Evolutionary conservation across 1,140 invertebrate species (phyloP).

Genomic region (Sitophilus oryzae): DNA sequence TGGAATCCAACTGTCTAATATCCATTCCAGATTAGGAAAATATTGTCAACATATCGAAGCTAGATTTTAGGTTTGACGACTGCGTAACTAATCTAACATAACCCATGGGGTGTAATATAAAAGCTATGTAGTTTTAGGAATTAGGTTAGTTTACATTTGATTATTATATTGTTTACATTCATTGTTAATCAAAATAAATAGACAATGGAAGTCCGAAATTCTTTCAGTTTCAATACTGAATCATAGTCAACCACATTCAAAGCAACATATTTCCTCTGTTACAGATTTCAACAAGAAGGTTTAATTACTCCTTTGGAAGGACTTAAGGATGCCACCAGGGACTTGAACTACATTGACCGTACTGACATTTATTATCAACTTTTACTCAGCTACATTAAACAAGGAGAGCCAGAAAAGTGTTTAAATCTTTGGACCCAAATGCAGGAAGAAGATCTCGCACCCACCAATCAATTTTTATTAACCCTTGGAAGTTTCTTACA

Average conservation of each 20-base stretch:
- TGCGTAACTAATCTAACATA: no score
- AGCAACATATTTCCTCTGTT: background rate
- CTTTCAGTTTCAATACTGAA: no score
- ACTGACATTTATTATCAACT: conserved; percentile 68
- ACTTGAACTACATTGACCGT: conserved; percentile 67
- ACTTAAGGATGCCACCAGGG: conserved; percentile 66
- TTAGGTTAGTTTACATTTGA: no score
- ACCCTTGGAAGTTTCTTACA: conserved; percentile 60
- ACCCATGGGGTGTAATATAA: no score
- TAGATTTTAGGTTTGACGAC: no score
- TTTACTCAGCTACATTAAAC: conserved; percentile 61
- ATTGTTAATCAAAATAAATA: background rate
- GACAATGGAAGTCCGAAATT: no score
- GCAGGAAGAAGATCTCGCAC: conserved; percentile 72
- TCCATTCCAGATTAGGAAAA: no score
- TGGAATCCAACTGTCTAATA: no score
- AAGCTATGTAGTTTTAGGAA: no score
- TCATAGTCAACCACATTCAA: no score
- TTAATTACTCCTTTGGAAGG: conserved; percentile 63
- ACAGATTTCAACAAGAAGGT: conserved; percentile 45
- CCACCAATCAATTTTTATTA: conserved; percentile 61
- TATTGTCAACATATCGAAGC: no score
- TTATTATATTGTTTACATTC: no score
- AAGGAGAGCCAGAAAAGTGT: conserved; percentile 64
- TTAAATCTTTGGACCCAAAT: conserved; percentile 69